These are phyloP conservation scores for Agrotis segetum DNA, from an alignment of 2,888 invertebrate genomes.

Conservation along the genomic window DNA sequence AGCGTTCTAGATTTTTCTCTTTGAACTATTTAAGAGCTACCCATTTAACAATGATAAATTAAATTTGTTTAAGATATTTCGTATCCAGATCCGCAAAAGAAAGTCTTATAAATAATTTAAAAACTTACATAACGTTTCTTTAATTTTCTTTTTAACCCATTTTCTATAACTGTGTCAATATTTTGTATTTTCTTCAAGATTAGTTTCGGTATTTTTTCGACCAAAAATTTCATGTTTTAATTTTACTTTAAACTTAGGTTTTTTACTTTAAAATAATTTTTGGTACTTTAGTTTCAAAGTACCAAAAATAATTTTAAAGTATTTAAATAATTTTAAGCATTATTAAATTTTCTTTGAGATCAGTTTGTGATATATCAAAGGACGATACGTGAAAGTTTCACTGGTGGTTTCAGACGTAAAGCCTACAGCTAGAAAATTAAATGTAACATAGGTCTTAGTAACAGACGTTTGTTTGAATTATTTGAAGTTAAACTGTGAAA, in stretches of 20 bases:
- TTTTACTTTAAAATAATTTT: not conserved
- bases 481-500: conserved; percentile 7
- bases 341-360: not conserved
- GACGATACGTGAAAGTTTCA: not conserved
- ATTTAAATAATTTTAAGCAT: too few relatives aligned
- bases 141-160: too few relatives aligned
- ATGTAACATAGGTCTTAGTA: not conserved
- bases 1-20: not conserved
- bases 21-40: not conserved
- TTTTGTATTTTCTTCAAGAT: not conserved
- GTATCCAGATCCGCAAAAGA: too few relatives aligned
- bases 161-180: too few relatives aligned
- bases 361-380: not conserved
- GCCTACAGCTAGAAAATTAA: not conserved
- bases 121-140: not conserved
- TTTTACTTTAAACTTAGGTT: not conserved
- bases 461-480: not conserved
- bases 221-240: not conserved
- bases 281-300: too few relatives aligned
- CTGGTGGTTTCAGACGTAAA: not conserved
- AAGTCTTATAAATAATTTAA: too few relatives aligned
- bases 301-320: too few relatives aligned
- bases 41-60: too few relatives aligned
- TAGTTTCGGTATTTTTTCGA: not conserved
- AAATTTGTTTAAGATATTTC: too few relatives aligned